Evolutionary conservation across 2,888 invertebrate species (phyloP), one percentile per base, ranked within the genome.

Genomic region (Iphiclides podalirius): DNA sequence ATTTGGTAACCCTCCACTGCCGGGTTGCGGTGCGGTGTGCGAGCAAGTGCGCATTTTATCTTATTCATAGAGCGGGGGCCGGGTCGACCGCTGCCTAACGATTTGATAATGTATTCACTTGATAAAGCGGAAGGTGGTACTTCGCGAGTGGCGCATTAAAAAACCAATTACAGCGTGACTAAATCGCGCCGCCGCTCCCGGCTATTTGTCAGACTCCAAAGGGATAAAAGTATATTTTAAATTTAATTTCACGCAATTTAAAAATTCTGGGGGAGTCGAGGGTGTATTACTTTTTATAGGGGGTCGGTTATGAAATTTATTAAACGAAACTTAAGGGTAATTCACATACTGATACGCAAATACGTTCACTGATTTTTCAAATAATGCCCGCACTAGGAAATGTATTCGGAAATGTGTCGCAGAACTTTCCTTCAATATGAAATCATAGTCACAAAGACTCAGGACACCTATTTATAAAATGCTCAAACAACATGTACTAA

Each of bases 51-150:
- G 78, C 77, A 71, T 82, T 86, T 86, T 84, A 86, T 85, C 83
- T 85, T 85, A 86, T 86, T 86, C 83, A 85, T 84, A 64, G 77
- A 66, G 62, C n/a, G n/a, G 72, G 80, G 79, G 73, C 66, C 67
- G 72, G 58, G 60, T 60, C 74, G 72, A 70, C 78, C 79, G 75
- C 82, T 72, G 68, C 76, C 79, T 79, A 83, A 87, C 86, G 84
- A 86, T 85, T 88, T 88, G 87, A 86, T 88, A 88, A 88, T 87
- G 82, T 86, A 88, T 88, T 87, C 88, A 85, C 86, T 88, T 83
- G 82, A 87, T 88, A 87, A 81, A 83, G 82, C 79, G 83, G 80
- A 85, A 84, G 86, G 79, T 79, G 80, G 83, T 86, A 87, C 85
- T 84, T 80, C 75, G 80, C 84, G 76, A 77, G 75, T 75, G 68